Base-by-base conservation (phyloP, 2,797 vertebrate species). In the Sebastes itinus region DNA sequence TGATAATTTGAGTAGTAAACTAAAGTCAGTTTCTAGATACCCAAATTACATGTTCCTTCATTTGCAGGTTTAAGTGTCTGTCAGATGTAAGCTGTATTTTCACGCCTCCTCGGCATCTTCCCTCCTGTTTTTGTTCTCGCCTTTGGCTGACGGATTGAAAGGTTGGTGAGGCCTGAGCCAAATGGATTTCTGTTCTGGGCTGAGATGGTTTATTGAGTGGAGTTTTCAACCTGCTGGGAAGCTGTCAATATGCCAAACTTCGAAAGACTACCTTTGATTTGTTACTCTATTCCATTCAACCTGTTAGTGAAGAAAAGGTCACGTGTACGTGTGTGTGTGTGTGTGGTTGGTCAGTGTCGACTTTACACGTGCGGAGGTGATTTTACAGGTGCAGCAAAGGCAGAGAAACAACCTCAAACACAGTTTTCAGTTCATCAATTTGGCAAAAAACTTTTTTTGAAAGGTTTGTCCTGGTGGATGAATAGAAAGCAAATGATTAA, bases 161-260 rank as follows among this genome's bases (percentile, higher is more conserved):
- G 82, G 87, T 67, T 88, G 88, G 38, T 38, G 84, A 81, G 71
- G 56, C 66, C 65, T 63, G 83, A 88, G 82, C 85, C 79, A 70
- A 87, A 86, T 85, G 77, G 86, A 89, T 92, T 93, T 90, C 81
- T 86, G 76, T 81, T 88, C 81, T 82, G 52, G 74, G 60, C 76
- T 16, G 42, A 87, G 86, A 87, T 87, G 85, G 62, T 89, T 85
- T 90, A 90, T 91, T 71, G 91, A 91, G 87, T 78, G 68, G 72
- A 81, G 60, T 82, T 78, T 83, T 89, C 81, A 82, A 77, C 88
- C 89, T 85, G 85, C 90, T 90, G 88, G 87, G 86, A 90, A 79
- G 68, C 83, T 88, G 89, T 87, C 91, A 90, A 92, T 91, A 88
- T 75, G 77, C 66, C 87, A 88, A 87, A 89, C 64, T 72, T 83